Base-by-base conservation (phyloP, 2,888 invertebrate species). In the Congeria kusceri region DNA sequence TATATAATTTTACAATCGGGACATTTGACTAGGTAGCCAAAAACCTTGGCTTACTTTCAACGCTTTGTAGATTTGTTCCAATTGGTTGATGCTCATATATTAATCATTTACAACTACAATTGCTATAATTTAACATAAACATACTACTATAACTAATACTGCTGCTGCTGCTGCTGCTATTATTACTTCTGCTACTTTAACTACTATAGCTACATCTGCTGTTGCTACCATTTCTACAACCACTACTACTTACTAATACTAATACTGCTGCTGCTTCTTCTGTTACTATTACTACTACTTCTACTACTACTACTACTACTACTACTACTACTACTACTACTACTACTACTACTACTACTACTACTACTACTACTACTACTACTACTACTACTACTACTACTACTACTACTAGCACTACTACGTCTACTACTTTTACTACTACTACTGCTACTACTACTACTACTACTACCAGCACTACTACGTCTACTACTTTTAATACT, bases 321-420 rank as follows among this genome's bases (percentile, higher is more conserved):
- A 49, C 49, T 49, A 20, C 49, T 49, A 20, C 49, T 49, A 49
- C 49, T 49, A 20, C 49, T 49, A 20, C 49, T 49, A 20, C 49
- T 49, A 20, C 49, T 49, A 20, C 49, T 49, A 49, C 49, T 49
- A 49, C 49, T 49, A 20, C 49, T 49, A 49, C 49, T 49, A 18
- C 49, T 49, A 49, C 49, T 49, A 20, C 49, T 49, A 49, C 49
- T 49, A 20, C 49, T 49, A 49, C 49, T 49, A 49, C 49, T 49
- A 49, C 49, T 49, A 49, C 49, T 49, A 49, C 49, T 49, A 49
- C 49, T 49, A 49, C 49, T 49, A 49, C 49, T 49, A 49, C 49
- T 49, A 49, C 49, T 49, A 18, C 49, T 49, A 49, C 49, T 49
- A 49, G 7, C 15, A 18, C 49, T 49, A 49, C 49, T 49, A 18